phyloP scores from a whole-genome alignment of 2,797 vertebrate genomes.

The Glyptemys insculpta region DNA sequence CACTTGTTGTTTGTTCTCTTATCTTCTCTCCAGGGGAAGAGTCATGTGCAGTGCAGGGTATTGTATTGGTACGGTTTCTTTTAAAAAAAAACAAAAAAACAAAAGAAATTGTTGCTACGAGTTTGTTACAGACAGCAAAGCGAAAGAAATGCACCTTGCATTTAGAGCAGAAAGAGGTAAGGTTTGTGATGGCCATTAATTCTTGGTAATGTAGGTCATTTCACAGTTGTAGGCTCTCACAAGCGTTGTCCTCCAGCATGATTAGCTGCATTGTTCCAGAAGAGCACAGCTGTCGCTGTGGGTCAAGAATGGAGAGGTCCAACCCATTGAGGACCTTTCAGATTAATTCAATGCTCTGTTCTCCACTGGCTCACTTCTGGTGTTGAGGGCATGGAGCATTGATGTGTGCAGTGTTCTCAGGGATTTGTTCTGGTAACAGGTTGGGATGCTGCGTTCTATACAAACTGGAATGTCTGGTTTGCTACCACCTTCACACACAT shows the following conservation, averaged over 20 bases:
- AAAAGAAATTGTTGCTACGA: too few species aligned
- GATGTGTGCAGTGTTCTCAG: rapidly evolving
- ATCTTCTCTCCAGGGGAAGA: too few species aligned
- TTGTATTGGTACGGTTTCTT: too few species aligned
- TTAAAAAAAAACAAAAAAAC: too few species aligned
- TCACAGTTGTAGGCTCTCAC: neutral
- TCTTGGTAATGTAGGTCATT: neutral
- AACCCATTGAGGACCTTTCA: neutral
- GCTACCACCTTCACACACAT: neutral
- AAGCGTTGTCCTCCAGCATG: neutral
- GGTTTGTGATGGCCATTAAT: too few species aligned
- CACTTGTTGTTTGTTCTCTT: too few species aligned
- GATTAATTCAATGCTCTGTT: neutral
- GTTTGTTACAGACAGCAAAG: too few species aligned
- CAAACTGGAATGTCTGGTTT: neutral
- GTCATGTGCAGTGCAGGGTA: too few species aligned
- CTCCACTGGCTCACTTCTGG: too few species aligned
- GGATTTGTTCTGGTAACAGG: neutral
- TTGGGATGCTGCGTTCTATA: neutral
- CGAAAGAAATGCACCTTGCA: too few species aligned
- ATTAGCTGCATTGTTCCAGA: neutral
- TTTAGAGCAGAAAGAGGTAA: too few species aligned
- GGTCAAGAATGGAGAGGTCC: neutral
- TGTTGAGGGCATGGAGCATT: rapidly evolving
- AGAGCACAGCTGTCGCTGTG: neutral